Evolutionary conservation across 2,888 invertebrate genomes (phyloP), one percentile per base, ranked within the genome.

Genomic region (Pachliopta kotzebuea): DNA sequence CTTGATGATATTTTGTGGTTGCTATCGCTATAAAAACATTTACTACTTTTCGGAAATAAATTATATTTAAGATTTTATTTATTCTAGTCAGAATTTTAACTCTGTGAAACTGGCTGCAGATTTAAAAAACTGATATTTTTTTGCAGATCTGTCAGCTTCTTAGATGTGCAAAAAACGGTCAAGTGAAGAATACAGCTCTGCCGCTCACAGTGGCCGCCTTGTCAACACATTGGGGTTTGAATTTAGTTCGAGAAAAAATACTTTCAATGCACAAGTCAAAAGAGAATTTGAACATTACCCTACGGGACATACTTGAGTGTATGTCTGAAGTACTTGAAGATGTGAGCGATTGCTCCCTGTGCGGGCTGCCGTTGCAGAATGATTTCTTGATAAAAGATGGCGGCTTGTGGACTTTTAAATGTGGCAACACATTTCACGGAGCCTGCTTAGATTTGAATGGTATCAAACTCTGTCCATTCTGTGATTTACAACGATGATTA

Each of bases 401-500:
- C 72, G 94, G 94, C 18, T 77, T 94, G 3, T 93, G 93, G 84
- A 91, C 93, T 57, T 94, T 94, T 78, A 90, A 90, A 62, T 94
- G 94, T 75, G 93, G 94, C 56, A 94, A 94, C 74, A 91, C 92
- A 62, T 94, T 93, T 77, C 94, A 94, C 60, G 93, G 93, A 0
- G 92, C 93, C 7, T 94, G 94, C 77, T 87, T 94, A 73, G 88
- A 92, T 72, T 86, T 93, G 70, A 93, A 93, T 72, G 92, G 90
- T 80, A 76, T 94, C 56, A 91, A 85, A 70, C 69, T 92, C 42
- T 92, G 92, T 60, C 88, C 91, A 0, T 80, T 86, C 56, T 92
- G 92, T 72, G 23, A 45, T 2, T 70, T 79, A 56, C 56, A 71
- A 37, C 69, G 60, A n/a, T 45, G n/a, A 45, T 45, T n/a, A 0